phyloP scores from a whole-genome alignment of 2,888 invertebrate genomes.

The Latrodectus hesperus region DNA sequence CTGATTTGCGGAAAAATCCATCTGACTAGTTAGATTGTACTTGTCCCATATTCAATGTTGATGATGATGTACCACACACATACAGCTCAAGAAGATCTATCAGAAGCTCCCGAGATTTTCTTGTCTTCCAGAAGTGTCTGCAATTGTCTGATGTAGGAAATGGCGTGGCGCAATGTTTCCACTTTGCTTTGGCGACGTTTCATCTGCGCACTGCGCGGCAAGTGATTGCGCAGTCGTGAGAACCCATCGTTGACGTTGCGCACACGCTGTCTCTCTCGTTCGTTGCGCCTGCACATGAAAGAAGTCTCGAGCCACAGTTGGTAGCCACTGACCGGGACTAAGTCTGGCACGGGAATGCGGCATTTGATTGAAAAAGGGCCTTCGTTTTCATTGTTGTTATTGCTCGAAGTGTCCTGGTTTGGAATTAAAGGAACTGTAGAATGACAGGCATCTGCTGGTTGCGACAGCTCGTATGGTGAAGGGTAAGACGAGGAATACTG shows the following conservation, averaged over 20 bases:
- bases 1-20: too few species aligned
- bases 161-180: slow-evolving; percentile 75
- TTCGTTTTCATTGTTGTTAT: background rate
- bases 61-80: too few species aligned
- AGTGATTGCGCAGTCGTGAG: slow-evolving; percentile 73
- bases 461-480: too few species aligned
- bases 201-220: slow-evolving; percentile 72
- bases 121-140: slow-evolving; percentile 47
- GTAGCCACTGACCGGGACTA: slow-evolving; percentile 24
- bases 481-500: background rate
- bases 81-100: background rate
- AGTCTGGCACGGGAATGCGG: slow-evolving; percentile 48
- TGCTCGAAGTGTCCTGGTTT: background rate
- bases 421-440: background rate
- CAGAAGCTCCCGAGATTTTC: background rate
- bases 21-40: too few species aligned
- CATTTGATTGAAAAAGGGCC: slow-evolving; percentile 54
- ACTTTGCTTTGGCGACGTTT: slow-evolving; percentile 74
- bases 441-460: too few species aligned
- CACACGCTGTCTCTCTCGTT: slow-evolving; percentile 75
- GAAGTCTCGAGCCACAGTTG: slow-evolving; percentile 57
- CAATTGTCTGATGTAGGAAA: slow-evolving; percentile 71
- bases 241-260: slow-evolving; percentile 76
- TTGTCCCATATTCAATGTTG: too few species aligned
- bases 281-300: slow-evolving; percentile 73